Evolutionary conservation across 2,797 vertebrate genomes (phyloP), one percentile per base, ranked within the genome.

Genomic region (Propithecus deckenii): DNA sequence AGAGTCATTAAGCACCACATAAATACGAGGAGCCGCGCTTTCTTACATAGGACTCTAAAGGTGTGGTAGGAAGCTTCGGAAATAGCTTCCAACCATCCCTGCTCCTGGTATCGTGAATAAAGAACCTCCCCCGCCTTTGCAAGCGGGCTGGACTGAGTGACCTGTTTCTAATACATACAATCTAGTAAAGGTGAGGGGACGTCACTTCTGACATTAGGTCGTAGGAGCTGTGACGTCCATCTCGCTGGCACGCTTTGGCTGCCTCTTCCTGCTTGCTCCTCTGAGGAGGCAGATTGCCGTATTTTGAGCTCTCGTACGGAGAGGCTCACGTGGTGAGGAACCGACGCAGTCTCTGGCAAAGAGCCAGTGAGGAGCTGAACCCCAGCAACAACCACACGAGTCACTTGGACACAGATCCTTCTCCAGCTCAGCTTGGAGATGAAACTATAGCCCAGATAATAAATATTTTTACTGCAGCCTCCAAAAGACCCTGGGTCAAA

Each of bases 341-440:
- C 32, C 9, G 15, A n/a, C 0, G 18, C 25, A 20, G 15, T 13
- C 28, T 48, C 50, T 18, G 63, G 63, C 63, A 18, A n/a, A 65
- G 17, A 63, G 20, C 18, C 15, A 3, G 22, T 1, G 11, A 50
- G 2, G 25, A 81, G 0, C 14, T 5, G 50, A 80, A 10, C 30
- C 46, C 55, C 1, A 7, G 7, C 23, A 13, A 28, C 5, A 59
- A 9, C 32, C 14, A 32, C 2, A 23, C 0, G 0, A 20, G 57
- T 5, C 2, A 46, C 35, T 6, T 12, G 18, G 93, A 23, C 13
- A 35, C 0, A 0, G 55, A 13, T 7, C 55, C 43, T 9, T 81
- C 35, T 22, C 78, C 20, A 55, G 17, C 0, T 8, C 43, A 75
- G n/a, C 38, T 55, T 32, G 2, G 14, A 63, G 61, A 48, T 43